Base-by-base conservation (phyloP, 2,113 vertebrate genomes). In the Channa maculata region DNA sequence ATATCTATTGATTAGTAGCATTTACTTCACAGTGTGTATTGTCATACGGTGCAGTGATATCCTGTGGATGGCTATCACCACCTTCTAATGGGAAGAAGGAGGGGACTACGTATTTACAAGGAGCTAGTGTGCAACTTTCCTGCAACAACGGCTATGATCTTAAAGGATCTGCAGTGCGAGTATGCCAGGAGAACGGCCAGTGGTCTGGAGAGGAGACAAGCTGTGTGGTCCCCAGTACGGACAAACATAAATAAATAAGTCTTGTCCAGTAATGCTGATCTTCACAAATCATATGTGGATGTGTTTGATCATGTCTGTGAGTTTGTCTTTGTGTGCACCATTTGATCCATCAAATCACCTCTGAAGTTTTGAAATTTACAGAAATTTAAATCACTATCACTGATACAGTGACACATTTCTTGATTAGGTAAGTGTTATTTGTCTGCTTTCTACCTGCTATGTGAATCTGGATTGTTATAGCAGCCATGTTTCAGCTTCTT, bases 11-110 rank as follows among this genome's bases (percentile, higher is more conserved):
- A 24, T 11, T 3, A 1, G 14, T 4, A 57, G 14, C 13, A 5
- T 54, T 12, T 12, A 5, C 39, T 14, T 74, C 11, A 46, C 51
- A 58, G 7, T 41, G 15, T 12, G 59, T 5, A 3, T 48, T 59
- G 8, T 72, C 6, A 9, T 76, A 5, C 10, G 15, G 0, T 68
- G 24, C 84, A 98, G 97, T 97, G 88, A 74, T 93, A 34, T 95
- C 96, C 55, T 98, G 97, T 48, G 97, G 96, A 43, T 94, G 95
- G 94, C 80, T 98, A 65, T 46, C 88, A 33, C 90, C 94, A 0
- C 98, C 98, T 0, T 3, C 1, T 0, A 93, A 97, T 0, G 96
- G 97, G 4, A 82, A 3, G 38, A 98, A 97, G 64, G 85, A 94
- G 1, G 95, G 94, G 6, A 94, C 86, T 3, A 86, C 61, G 2